Evolutionary conservation across 2,797 vertebrate species (phyloP), one percentile per base, ranked within the genome.

Genomic region (Cacajao melanocephalus): DNA sequence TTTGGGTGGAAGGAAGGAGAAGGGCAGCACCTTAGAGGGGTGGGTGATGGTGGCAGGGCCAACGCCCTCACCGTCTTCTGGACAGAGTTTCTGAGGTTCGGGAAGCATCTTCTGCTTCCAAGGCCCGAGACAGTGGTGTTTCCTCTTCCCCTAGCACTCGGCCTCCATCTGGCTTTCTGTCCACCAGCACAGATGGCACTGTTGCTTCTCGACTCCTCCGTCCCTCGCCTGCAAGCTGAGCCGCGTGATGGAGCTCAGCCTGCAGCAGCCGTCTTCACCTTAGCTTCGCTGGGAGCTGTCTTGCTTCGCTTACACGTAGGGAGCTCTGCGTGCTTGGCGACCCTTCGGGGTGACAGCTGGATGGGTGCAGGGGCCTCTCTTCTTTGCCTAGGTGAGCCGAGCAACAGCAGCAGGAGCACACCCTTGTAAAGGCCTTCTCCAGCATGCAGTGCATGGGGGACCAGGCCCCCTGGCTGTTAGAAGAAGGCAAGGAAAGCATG

Each of bases 41-140:
- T 44, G 5, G 1, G 4, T 0, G 2, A 6, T 3, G 17, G 46
- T 19, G 17, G 10, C 2, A 0, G 6, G 36, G n/a, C 14, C 6
- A 11, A 0, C 0, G 5, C 55, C 52, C 17, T 75, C 9, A 1
- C 20, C n/a, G 46, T n/a, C 11, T 4, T 33, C 36, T 14, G 15
- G 1, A 13, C 28, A 2, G 4, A 9, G 39, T 15, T 44, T 28
- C 76, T 20, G 4, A n/a, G 55, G 50, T 20, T 57, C 26, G 7
- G 30, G 67, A 12, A 7, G 7, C 4, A 1, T 36, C 67, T 67
- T 61, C 20, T 28, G n/a, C 7, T 12, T 79, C 73, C 7, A 1
- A 10, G 44, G 13, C 81, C 52, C 13, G 3, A 28, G 33, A 30
- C 7, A 15, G 10, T 2, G 28, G 26, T 1, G 1, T n/a, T 46